Evolutionary conservation across 2,113 vertebrate species (phyloP), one percentile per base, ranked within the genome.

Genomic region (Chloropsis hardwickii): DNA sequence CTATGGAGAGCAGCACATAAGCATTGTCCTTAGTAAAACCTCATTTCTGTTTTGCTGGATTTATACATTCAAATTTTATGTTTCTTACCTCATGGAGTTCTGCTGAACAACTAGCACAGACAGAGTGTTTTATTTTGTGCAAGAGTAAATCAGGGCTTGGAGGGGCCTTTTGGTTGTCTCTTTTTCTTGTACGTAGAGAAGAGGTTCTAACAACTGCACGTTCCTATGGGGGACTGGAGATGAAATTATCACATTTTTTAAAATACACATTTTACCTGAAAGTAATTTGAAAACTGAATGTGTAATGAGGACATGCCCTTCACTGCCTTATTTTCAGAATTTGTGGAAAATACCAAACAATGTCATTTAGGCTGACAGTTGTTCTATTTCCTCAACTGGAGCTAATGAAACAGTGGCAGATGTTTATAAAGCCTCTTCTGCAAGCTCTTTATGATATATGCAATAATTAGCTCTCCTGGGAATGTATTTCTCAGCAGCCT

Each of bases 391-490:
- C 76, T 86, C 79, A 90, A 48, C 79, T 90, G 79, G 39, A 94
- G 51, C 66, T 92, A 78, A 81, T 74, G 76, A 95, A 86, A 64
- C 51, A 56, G 74, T 74, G 69, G 53, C 92, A 94, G 85, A 85
- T 92, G 90, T 96, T 95, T 84, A 94, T 88, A 93, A 83, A 95
- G 69, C 37, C 66, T 80, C 50, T 80, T 94, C 56, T 85, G 81
- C 62, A 80, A 91, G 71, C 62, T 93, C 1, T 0, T 90, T 87
- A 85, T 58, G 66, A 87, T 86, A 77, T 31, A 74, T 81, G 86
- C 67, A 93, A 78, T 96, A 94, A 96, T 95, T 90, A 93, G 64
- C 56, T 95, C 96, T 90, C 79, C 53, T 92, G 92, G 69, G 90
- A 48, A 77, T 37, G 40, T 67, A 27, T 24, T 71, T 94, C 79